phyloP scores from a whole-genome alignment of 2,888 invertebrate genomes.

The Caenorhabditis sp. region DNA sequence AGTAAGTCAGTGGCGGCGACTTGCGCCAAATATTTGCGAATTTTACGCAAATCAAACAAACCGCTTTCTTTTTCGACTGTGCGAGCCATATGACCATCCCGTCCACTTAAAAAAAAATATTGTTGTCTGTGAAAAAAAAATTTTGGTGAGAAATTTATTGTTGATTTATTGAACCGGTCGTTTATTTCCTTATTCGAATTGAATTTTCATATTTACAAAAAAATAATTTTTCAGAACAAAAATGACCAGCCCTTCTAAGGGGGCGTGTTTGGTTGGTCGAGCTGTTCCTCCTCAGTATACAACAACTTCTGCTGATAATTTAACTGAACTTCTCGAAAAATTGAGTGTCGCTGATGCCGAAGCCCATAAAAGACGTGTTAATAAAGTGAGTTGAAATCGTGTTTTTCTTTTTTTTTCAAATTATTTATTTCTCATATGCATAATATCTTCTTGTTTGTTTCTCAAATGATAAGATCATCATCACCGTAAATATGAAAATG shows the following conservation, averaged over 20 bases:
- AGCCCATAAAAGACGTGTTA: background rate
- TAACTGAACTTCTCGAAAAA: background rate
- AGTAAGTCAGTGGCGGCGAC: background rate
- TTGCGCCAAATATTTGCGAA: background rate
- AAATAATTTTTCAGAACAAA: background rate
- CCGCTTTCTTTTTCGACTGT: background rate
- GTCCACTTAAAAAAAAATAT: background rate
- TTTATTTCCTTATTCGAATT: background rate
- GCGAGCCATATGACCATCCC: background rate
- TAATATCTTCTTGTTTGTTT: too few species aligned
- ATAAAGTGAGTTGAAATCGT: background rate
- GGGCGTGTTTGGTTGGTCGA: background rate
- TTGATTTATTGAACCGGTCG: background rate
- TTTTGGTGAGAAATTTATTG: background rate
- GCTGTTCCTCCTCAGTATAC: background rate
- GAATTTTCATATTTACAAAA: too few species aligned
- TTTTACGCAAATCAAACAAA: background rate
- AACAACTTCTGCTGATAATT: background rate
- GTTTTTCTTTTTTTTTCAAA: background rate
- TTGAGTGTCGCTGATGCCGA: background rate
- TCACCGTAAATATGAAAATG: too few species aligned
- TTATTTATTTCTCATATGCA: too few species aligned
- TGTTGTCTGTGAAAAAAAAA: background rate
- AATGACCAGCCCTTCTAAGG: background rate
- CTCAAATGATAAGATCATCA: too few species aligned